Percentiles rank a stretch among this genome's conserved stretches.
Evolutionary conservation across 2,888 invertebrate genomes (phyloP).

Genomic region (Drosophila anceps): DNA sequence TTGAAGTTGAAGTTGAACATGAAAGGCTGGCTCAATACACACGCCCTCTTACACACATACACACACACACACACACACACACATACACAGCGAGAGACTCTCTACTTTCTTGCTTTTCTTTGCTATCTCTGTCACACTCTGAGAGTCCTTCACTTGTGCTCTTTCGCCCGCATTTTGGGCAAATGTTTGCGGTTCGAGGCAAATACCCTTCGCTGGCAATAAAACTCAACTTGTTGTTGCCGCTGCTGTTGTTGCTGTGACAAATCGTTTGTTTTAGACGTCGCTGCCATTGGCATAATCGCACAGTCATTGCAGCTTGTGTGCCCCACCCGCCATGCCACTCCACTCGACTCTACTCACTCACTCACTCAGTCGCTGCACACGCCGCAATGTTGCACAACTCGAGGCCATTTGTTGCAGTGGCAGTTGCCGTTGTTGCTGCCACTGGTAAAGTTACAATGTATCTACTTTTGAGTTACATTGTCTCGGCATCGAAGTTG

Average conservation of each 20-base stretch:
- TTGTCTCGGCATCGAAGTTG: conserved; percentile 78
- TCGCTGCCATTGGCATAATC: conserved; percentile 76
- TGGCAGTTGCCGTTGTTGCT: conserved; percentile 21
- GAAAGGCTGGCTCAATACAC: conserved; percentile 38
- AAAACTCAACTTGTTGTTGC: conserved; percentile 60
- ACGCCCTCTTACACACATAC: conserved; percentile 8
- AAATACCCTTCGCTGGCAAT: conserved; percentile 60
- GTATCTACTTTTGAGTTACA: conserved; percentile 78
- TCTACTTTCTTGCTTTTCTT: conserved; percentile 7
- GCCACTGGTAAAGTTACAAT: conserved; percentile 60
- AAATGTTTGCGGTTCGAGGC: conserved; percentile 75
- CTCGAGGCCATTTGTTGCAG: conserved; percentile 32
- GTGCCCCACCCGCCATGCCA: neutral
- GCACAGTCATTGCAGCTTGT: conserved; percentile 77
- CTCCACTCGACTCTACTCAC: neutral
- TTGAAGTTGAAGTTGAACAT: conserved; percentile 21
- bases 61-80: neutral
- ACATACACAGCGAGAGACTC: neutral
- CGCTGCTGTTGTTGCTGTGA: conserved; percentile 63
- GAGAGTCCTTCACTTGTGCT: neutral
- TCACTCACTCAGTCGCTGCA: conserved; percentile 11
- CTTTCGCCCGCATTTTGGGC: conserved; percentile 55
- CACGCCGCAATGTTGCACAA: conserved; percentile 58
- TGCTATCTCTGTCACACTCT: neutral
- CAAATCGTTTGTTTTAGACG: conserved; percentile 80